Evolutionary conservation across 2,113 vertebrate species (phyloP).

Genomic region (Dasyornis broadbenti): DNA sequence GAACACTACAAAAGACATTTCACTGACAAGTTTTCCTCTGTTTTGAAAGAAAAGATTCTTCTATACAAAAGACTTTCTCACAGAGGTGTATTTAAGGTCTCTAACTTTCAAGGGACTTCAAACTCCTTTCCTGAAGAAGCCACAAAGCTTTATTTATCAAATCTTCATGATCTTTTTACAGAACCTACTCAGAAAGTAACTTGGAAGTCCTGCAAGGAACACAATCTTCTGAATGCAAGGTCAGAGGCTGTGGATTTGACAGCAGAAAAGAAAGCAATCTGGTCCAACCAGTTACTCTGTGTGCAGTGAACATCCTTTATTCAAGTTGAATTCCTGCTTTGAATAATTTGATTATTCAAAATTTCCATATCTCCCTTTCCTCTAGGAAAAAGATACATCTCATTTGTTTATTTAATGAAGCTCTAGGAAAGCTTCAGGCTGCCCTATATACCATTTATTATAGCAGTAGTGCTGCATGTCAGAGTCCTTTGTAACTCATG

Average conservation of each 20-base stretch:
- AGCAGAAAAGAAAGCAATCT: not conserved
- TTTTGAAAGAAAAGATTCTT: not conserved
- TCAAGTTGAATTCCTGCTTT: not conserved
- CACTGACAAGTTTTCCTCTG: not conserved
- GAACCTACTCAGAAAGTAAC: not conserved
- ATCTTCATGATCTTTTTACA: not conserved
- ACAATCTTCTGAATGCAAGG: not conserved
- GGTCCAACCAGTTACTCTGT: not conserved
- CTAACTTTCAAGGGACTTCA: not conserved
- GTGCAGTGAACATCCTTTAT: not conserved
- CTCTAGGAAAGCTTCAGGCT: not conserved
- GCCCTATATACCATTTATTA: not conserved
- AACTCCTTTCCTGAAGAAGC: not conserved
- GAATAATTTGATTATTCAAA: not conserved
- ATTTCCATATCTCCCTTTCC: not conserved
- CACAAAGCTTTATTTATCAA: not conserved
- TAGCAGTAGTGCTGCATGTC: not conserved
- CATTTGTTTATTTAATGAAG: not conserved
- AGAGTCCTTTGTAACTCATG: not conserved
- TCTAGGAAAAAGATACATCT: not conserved
- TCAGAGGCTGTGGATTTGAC: not conserved
- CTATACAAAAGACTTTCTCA: not conserved
- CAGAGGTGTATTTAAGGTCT: not conserved
- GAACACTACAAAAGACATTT: not conserved
- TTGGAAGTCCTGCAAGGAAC: not conserved